Base-by-base conservation (phyloP, 30 jellyfish, hydroid and myxozoan species). In the Hydra vulgaris region DNA sequence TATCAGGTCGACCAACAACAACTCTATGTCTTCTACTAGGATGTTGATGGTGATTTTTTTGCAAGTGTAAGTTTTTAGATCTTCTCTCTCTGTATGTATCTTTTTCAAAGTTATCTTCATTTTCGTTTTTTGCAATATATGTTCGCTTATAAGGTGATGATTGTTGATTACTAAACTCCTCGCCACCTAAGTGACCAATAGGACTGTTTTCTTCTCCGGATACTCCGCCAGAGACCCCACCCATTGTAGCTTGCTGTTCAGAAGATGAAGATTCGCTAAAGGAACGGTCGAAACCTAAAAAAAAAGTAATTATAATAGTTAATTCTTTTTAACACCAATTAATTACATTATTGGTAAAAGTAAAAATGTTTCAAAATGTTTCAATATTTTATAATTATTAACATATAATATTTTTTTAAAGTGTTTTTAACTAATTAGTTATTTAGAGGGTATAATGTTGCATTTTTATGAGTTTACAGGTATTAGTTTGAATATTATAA, bases 1-100 rank as follows among this genome's bases (percentile, higher is more conserved):
- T 92, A 66, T 87, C 96, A 18, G 99, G 99, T 66, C 99, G 73
- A 22, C 74, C 89, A 26, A 92, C 99, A 25, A 92, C 99, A 27
- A 92, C 82, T 40, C 84, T 87, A 69, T 92, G 99, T 66, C 88
- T 89, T 16, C 81, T 91, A 7, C 95, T 95, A 81, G 82, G 95
- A 61, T 77, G 95, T 21, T 66, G 81, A 79, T 18, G 27, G 21
- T 83, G 90, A 78, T 92, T 95, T 19, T 77, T 74, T 25, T 83
- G 96, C 74, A 80, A 95, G 27, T 86, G 17, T 80, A 84, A 23
- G 77, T 92, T 21, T 96, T 95, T 86, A 83, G 96, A 72, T 86
- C 95, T 40, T 40, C 61, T 40, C 8, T 40, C 61, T 3, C 61
- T 5, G 12, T 40, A 3, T 5, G 5, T 40, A 40, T 12, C 12